Evolutionary conservation across 2,113 vertebrate species (phyloP).

Genomic region (Anarhynchus alexandrinus): DNA sequence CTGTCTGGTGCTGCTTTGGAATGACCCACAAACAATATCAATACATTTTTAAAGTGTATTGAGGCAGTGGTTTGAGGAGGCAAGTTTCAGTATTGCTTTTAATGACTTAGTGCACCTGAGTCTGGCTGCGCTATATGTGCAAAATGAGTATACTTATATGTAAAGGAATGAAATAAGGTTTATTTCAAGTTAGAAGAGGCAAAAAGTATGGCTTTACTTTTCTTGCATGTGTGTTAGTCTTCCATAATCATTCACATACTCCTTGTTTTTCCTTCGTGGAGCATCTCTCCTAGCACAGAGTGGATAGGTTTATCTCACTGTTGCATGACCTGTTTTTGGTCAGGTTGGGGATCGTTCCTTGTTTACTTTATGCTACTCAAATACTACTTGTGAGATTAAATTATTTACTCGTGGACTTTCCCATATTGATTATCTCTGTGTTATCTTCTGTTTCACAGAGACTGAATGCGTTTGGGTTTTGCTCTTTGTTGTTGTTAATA

Average conservation of each 20-base stretch:
- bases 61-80: background rate
- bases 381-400: background rate
- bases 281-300: background rate
- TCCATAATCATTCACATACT: background rate
- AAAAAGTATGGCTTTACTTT: background rate
- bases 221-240: background rate
- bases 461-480: background rate
- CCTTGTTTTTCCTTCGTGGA: background rate
- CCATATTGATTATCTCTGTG: background rate
- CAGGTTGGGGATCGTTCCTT: background rate
- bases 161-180: background rate
- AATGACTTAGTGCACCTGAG: background rate
- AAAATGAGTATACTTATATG: background rate
- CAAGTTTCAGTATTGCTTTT: background rate
- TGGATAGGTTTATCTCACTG: background rate
- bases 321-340: rapidly evolving
- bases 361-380: background rate
- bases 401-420: background rate
- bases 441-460: background rate
- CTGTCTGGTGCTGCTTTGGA: background rate
- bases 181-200: background rate
- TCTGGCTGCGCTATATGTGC: background rate
- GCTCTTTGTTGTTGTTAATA: background rate
- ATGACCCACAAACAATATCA: background rate
- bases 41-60: background rate